Evolutionary conservation across 2,797 vertebrate species (phyloP).

Genomic region (Mallotus villosus): DNA sequence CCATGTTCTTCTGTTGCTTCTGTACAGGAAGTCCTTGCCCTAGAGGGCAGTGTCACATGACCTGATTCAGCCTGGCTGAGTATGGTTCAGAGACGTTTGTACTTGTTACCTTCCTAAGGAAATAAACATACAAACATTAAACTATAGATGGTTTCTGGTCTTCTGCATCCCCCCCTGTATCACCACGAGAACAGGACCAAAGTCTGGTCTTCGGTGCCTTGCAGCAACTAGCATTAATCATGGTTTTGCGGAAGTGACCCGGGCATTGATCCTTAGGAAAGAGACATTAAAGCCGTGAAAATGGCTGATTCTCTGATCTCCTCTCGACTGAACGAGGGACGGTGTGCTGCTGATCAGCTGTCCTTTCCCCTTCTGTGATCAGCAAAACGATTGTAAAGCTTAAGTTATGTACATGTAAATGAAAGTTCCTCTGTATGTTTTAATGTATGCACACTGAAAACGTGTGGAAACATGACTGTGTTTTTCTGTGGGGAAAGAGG

Average conservation of each 20-base stretch:
- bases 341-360: not conserved
- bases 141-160: not conserved
- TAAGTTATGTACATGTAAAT: constrained; percentile 39
- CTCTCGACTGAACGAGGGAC: not conserved
- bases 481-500: not conserved
- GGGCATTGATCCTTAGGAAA: not conserved
- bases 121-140: not conserved
- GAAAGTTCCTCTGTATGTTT: constrained; percentile 31
- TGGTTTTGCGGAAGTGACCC: no score
- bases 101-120: not conserved
- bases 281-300: not conserved
- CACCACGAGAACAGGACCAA: no score
- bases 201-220: not conserved
- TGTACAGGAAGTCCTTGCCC: not conserved
- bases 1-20: not conserved
- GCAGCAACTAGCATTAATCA: not conserved
- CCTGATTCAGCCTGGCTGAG: not conserved
- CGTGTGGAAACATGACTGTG: constrained; percentile 15
- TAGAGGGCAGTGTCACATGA: not conserved
- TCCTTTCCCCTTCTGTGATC: constrained; percentile 13
- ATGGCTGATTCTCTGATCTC: not conserved
- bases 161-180: not conserved
- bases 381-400: constrained; percentile 38
- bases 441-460: constrained; percentile 43
- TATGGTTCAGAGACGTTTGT: not conserved